These are phyloP conservation scores for Stegostoma tigrinum DNA, from an alignment of 2,113 vertebrate genomes.

Conservation along the genomic window DNA sequence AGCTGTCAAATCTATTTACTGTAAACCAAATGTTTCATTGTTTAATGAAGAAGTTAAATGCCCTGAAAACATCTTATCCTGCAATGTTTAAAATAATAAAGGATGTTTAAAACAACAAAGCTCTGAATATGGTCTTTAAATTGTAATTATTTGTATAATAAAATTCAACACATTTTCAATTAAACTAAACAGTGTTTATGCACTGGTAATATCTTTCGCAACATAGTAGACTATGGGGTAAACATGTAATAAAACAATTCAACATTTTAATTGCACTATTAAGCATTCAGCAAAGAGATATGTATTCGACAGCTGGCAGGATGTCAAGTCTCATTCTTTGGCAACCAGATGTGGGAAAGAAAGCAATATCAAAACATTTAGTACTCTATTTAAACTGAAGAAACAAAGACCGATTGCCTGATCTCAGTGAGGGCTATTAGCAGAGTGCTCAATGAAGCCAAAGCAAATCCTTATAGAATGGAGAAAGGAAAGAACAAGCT, in stretches of 20 bases:
- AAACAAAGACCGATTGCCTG: not conserved
- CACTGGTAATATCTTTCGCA: not conserved
- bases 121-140: slow-evolving; percentile 11
- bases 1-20: slow-evolving; percentile 27
- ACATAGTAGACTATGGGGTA: not conserved
- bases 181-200: not conserved
- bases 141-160: slow-evolving; percentile 36
- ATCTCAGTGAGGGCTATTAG: not conserved
- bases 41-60: slow-evolving; percentile 17
- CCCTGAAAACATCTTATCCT: not conserved
- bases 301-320: not conserved
- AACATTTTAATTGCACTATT: not conserved
- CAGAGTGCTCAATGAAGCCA: not conserved
- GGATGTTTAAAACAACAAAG: slow-evolving; percentile 23
- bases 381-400: not conserved
- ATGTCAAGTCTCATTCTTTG: not conserved
- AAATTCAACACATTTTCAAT: slow-evolving; percentile 31
- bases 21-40: slow-evolving; percentile 31
- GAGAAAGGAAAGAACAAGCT: not conserved
- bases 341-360: slow-evolving; percentile 3
- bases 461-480: not conserved
- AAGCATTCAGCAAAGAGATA: not conserved
- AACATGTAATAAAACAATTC: slow-evolving; percentile 6
- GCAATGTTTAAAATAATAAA: slow-evolving; percentile 29
- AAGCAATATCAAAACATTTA: not conserved